Evolutionary conservation across 2,888 invertebrate species (phyloP).

Genomic region (Rotaria macrura): DNA sequence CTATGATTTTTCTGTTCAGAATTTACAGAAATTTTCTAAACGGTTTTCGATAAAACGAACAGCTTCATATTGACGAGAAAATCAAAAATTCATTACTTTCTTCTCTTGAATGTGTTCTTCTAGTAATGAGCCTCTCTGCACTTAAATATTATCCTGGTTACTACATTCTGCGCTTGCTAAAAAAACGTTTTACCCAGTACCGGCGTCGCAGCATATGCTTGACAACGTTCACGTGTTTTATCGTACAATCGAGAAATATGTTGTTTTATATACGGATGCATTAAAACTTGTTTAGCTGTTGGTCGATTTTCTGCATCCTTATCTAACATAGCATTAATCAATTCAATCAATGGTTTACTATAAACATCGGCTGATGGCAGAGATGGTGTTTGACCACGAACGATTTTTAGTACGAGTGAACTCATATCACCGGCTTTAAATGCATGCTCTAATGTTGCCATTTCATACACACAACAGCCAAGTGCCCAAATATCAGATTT

Average conservation of each 20-base stretch:
- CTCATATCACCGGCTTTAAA: constrained; percentile 52
- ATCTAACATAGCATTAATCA: constrained; percentile 48
- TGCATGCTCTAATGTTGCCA: constrained; percentile 51
- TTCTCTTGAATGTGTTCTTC: neutral
- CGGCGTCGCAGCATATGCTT: neutral
- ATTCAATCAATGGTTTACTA: constrained; percentile 43
- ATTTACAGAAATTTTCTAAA: too few relatives aligned
- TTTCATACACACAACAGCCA: constrained; percentile 52
- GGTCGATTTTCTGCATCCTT: constrained; percentile 50
- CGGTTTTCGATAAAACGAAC: too few relatives aligned
- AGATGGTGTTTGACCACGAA: constrained; percentile 49
- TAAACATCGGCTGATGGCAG: constrained; percentile 50
- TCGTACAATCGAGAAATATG: constrained; percentile 26
- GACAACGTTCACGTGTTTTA: constrained; percentile 22
- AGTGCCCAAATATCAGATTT: constrained; percentile 53
- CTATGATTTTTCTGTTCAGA: too few relatives aligned
- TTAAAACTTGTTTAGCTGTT: constrained; percentile 47
- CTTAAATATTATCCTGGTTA: too few relatives aligned
- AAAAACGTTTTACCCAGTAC: neutral
- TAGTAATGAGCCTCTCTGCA: neutral
- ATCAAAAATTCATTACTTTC: too few relatives aligned
- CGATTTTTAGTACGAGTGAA: constrained; percentile 50
- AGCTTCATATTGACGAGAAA: too few relatives aligned
- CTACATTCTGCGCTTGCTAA: neutral
- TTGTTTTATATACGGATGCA: constrained; percentile 35